A percentile compares a stretch with the other conserved stretches of the same genome.
These are phyloP conservation scores for Zaprionus inermis DNA, from an alignment of 1,140 invertebrate species.

Conservation along the genomic window DNA sequence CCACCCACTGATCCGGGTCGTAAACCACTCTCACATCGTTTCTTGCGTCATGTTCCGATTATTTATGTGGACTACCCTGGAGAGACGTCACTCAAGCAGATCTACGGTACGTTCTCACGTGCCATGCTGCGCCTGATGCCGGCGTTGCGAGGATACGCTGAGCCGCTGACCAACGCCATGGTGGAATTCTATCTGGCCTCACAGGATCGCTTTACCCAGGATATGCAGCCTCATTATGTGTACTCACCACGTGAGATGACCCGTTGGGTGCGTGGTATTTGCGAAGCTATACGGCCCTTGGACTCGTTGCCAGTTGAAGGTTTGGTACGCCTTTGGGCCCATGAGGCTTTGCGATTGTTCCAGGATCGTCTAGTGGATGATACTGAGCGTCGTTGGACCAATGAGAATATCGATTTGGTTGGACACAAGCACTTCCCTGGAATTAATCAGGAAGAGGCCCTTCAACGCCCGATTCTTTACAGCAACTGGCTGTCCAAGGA, in stretches of 20 bases:
- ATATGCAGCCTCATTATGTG: conserved; percentile 99
- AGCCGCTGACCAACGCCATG: conserved; percentile 99
- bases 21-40: conserved; percentile 97
- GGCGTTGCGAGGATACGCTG: conserved; percentile 94
- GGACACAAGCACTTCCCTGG: conserved; percentile 97
- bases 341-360: conserved; percentile 98
- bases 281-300: conserved; percentile 97
- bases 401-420: conserved; percentile 98
- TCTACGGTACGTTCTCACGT: conserved; percentile 98
- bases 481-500: conserved; percentile 99
- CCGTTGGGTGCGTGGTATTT: conserved; percentile 99
- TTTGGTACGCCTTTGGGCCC: conserved; percentile 98
- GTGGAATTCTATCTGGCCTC: conserved; percentile 99
- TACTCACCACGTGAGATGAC: conserved; percentile 99
- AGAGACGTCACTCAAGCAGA: conserved; percentile 98
- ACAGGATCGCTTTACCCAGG: conserved; percentile 99
- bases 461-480: conserved; percentile 94
- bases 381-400: conserved; percentile 97
- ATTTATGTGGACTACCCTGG: conserved; percentile 99
- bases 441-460: conserved; percentile 93
- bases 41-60: conserved; percentile 97
- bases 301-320: conserved; percentile 96
- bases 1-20: conserved; percentile 99
- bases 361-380: conserved; percentile 98
- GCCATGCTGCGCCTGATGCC: conserved; percentile 98